These are phyloP conservation scores for Tricholaema leucomelas DNA, from an alignment of 2,113 vertebrate genomes.

Conservation along the genomic window DNA sequence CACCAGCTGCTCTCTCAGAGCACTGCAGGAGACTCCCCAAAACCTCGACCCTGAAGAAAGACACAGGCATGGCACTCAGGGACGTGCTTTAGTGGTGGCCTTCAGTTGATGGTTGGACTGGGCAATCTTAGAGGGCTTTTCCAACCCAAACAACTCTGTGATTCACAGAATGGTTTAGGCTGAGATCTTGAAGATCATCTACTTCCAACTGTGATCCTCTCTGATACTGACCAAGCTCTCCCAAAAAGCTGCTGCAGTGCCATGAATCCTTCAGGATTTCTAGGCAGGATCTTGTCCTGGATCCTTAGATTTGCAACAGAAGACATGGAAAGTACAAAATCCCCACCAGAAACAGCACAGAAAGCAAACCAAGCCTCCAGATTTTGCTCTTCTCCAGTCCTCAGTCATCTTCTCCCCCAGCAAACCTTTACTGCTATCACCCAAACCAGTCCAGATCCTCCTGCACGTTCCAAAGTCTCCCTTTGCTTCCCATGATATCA, in stretches of 20 bases:
- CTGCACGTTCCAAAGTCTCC: background rate
- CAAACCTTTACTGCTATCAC: background rate
- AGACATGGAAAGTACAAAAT: background rate
- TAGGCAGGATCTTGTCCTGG: accelerated
- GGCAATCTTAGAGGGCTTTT: no score
- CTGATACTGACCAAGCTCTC: background rate
- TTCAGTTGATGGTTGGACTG: no score
- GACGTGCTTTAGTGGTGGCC: no score
- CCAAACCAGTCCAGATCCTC: background rate
- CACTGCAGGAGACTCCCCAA: background rate
- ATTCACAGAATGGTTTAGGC: no score
- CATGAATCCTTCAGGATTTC: accelerated
- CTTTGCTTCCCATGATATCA: constrained; percentile 13
- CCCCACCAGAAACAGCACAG: accelerated
- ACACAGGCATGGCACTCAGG: no score
- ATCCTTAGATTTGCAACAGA: accelerated
- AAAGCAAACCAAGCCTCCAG: background rate
- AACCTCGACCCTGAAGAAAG: background rate
- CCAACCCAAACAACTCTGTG: no score
- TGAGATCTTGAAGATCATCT: no score
- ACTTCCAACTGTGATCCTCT: background rate
- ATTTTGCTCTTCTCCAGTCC: background rate
- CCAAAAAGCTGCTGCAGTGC: background rate
- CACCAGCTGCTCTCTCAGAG: background rate
- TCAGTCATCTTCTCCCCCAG: accelerated